Evolutionary conservation across 2,113 vertebrate genomes (phyloP).

Genomic region (Sylvietta virens): DNA sequence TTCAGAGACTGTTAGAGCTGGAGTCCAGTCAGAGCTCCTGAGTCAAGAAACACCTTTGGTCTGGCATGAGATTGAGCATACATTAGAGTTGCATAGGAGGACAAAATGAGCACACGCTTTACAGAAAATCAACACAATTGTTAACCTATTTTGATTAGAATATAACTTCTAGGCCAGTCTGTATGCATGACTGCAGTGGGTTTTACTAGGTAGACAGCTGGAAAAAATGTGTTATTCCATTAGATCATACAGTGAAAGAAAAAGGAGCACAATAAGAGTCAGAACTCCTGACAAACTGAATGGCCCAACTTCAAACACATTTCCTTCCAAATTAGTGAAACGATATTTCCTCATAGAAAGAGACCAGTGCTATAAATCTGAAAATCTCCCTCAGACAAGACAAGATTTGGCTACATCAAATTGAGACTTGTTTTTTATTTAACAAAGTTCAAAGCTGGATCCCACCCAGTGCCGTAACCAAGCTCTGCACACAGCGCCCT

Average conservation of each 20-base stretch:
- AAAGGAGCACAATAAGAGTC: background rate
- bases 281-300: background rate
- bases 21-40: background rate
- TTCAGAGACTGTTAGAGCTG: background rate
- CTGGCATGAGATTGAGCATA: background rate
- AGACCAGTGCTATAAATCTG: background rate
- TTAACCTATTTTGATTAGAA: background rate
- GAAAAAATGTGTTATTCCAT: background rate
- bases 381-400: background rate
- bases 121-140: background rate
- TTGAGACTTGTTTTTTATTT: fast-evolving
- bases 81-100: fast-evolving
- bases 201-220: background rate
- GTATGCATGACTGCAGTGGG: background rate
- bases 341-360: background rate
- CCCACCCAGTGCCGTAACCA: background rate
- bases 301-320: background rate
- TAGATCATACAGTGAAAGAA: background rate
- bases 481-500: background rate
- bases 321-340: background rate
- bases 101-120: background rate
- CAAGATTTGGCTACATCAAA: background rate
- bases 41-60: background rate
- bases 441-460: background rate
- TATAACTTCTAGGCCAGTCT: background rate